phyloP scores from a whole-genome alignment of 1,140 invertebrate genomes.

The Heterodera carotae region DNA sequence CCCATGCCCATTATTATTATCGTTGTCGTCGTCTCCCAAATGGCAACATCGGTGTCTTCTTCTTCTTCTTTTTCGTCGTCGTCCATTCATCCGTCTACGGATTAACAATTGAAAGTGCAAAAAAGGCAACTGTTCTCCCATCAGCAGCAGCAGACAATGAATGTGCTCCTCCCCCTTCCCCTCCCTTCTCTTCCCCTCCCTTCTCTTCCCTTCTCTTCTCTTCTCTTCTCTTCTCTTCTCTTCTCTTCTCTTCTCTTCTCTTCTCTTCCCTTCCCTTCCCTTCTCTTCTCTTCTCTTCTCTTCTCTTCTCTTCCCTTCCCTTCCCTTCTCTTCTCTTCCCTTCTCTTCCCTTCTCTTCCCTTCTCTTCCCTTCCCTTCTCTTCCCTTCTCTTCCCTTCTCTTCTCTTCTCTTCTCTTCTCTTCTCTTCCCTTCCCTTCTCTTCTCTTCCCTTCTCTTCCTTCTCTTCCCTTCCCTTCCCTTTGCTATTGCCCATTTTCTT shows the following conservation, averaged over 20 bases:
- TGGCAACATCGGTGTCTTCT: background rate
- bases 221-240: background rate
- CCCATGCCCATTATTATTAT: background rate
- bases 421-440: background rate
- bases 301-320: too few relatives aligned
- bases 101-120: constrained; percentile 12
- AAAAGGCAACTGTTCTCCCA: background rate
- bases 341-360: too few relatives aligned
- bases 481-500: too few relatives aligned
- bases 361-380: background rate
- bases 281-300: background rate
- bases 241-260: too few relatives aligned
- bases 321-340: background rate
- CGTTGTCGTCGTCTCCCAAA: background rate
- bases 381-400: too few relatives aligned
- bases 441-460: too few relatives aligned
- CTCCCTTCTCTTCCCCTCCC: background rate
- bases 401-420: too few relatives aligned
- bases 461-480: too few relatives aligned
- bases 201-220: too few relatives aligned
- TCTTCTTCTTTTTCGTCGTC: too few relatives aligned
- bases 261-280: too few relatives aligned
- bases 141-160: background rate
- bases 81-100: background rate
- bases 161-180: background rate